Base-by-base conservation (phyloP, 2,888 invertebrate genomes). In the Xestoiulus laeticollis region DNA sequence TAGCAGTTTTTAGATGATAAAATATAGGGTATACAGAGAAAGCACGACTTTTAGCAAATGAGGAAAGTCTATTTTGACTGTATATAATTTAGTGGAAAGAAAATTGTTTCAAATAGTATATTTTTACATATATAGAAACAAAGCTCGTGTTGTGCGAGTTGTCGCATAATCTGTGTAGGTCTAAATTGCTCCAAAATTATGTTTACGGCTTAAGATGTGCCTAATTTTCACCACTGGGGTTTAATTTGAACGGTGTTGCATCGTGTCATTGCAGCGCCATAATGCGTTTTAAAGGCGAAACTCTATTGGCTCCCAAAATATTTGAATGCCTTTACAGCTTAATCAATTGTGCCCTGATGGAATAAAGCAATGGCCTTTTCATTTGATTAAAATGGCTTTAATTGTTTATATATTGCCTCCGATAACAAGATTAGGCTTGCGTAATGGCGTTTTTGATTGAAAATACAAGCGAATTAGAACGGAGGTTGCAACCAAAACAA, bases 131-230 rank as follows among this genome's bases (percentile, higher is more conserved):
- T 8, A 30, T 78, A 78, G 30, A 78, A 26, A 78, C 78, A 30
- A 78, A 78, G 78, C 78, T 78, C 78, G 30, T 78, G 78, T 78
- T 78, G 78, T 14, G 78, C 78, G 78, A 78, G 78, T 78, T 78
- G 78, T 78, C 78, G 78, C 78, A 78, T 78, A 78, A 78, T 78
- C 78, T 78, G 78, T 30, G 78, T 30, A 78, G 26, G 78, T 78
- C 78, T 78, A 78, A 78, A 78, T 78, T 78, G 78, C 78, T 78
- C 16, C 78, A 78, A 78, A 78, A 78, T 78, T 78, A 78, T 78
- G 78, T 78, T 78, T 78, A 78, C 78, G 78, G 78, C 78, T 78
- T 78, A 78, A 78, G 78, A 78, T 78, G 78, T 78, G 78, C 78
- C 78, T 78, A 78, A 78, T 78, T 78, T 78, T 78, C 78, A 78